Evolutionary conservation across 2,113 vertebrate genomes (phyloP).

Genomic region (Salvelinus sp.): DNA sequence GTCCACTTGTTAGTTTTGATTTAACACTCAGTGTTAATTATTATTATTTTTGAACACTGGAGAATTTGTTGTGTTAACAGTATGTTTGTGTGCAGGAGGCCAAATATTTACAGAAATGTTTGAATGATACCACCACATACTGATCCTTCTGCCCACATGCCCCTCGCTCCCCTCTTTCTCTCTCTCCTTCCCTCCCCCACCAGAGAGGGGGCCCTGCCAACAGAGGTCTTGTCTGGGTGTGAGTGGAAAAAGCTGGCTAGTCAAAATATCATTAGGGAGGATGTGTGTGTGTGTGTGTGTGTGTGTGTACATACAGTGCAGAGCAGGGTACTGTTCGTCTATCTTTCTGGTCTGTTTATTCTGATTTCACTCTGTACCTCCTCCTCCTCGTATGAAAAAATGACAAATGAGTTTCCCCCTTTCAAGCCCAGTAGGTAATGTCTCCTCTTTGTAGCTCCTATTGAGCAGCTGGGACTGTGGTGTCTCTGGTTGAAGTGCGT

Average conservation of each 20-base stretch:
- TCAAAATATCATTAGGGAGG: conserved; percentile 56
- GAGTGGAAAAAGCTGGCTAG: conserved; percentile 40
- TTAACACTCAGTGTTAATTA: too few species aligned
- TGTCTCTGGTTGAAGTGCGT: not conserved
- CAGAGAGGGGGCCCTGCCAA: conserved; percentile 1
- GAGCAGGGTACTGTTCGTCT: not conserved
- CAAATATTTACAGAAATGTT: not conserved
- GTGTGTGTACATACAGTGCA: conserved; percentile 4
- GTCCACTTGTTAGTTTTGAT: not conserved
- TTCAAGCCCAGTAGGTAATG: conserved; percentile 9
- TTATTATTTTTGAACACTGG: too few species aligned
- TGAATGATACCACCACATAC: not conserved
- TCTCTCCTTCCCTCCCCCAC: not conserved
- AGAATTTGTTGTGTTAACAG: not conserved
- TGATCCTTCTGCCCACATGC: not conserved
- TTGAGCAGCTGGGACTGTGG: too few species aligned
- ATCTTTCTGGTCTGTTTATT: conserved; percentile 23
- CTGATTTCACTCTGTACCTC: conserved; percentile 14
- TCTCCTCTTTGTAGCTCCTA: not conserved
- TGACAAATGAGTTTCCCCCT: conserved; percentile 10
- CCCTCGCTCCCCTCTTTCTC: not conserved
- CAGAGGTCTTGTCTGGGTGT: conserved; percentile 16
- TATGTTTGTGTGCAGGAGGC: not conserved
- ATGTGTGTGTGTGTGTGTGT: conserved; percentile 13
- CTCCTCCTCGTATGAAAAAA: conserved; percentile 23